Conservation (phyloP, 2,888 invertebrate species). For the Synanthedon tipuliformis region DNA sequence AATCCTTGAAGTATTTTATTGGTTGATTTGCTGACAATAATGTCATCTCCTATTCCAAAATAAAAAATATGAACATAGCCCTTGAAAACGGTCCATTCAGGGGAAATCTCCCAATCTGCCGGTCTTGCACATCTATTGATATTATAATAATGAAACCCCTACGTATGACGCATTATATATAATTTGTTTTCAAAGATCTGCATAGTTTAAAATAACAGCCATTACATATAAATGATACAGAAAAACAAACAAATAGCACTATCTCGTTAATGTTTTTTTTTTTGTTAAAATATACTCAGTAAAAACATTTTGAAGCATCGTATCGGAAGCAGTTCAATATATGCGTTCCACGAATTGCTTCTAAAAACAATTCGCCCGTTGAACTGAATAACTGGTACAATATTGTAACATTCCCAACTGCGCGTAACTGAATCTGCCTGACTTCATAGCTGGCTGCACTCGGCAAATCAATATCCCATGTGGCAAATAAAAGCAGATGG, state of each 20-base stretch:
- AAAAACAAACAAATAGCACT: neutral
- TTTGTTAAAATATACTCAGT: neutral
- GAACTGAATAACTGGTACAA: constrained; percentile 34
- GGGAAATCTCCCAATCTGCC: no score
- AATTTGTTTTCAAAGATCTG: no score
- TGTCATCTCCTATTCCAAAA: no score
- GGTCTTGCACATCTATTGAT: no score
- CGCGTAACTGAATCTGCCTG: constrained; percentile 40
- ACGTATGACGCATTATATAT: no score
- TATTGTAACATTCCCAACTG: constrained; percentile 36
- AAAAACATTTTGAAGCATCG: neutral
- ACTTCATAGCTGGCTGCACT: constrained; percentile 41
- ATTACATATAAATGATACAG: no score
- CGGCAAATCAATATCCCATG: constrained; percentile 33
- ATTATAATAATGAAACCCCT: no score
- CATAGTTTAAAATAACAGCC: no score
- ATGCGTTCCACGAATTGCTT: constrained; percentile 33
- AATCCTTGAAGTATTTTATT: no score
- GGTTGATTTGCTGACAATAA: no score
- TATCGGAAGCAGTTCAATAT: neutral
- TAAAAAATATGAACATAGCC: no score
- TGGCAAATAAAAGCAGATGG: constrained; percentile 25
- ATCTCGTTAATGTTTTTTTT: neutral
- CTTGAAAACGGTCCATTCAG: no score
- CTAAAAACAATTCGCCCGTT: constrained; percentile 45